Base-by-base conservation (phyloP, 2,797 vertebrate genomes). In the Gymnocypris eckloni region DNA sequence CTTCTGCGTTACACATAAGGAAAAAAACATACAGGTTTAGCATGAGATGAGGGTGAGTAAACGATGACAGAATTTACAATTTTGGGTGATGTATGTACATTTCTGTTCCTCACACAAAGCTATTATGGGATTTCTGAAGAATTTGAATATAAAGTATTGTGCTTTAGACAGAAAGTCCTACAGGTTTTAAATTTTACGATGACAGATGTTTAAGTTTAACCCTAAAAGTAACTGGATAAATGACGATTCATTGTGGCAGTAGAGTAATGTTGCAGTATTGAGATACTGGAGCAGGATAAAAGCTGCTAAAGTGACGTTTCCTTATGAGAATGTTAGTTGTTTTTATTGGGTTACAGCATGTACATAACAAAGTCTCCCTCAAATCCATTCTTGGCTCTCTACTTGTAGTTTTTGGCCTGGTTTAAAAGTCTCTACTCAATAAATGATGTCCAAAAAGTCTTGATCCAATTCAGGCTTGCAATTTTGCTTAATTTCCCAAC, bases 351-450 rank as follows among this genome's bases (percentile, higher is more conserved):
- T 79, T 48, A 67, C 48, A 48, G 79, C 81, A 82, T 82, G 84
- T 61, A 76, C 81, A 83, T 39, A 82, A 84, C 79, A 56, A 82
- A 79, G 6, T 71, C 41, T 77, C 43, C 18, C 54, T 69, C 52
- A 70, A 64, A 88, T 80, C 16, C 45, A 77, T 76, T 41, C 6
- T n/a, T 66, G 83, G 79, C 37, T 85, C 43, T 45, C 79, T 78
- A 64, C 75, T 37, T 77, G 59, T 77, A n/a, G n/a, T n/a, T 48
- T 77, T 61, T 82, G 83, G 79, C 56, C 83, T 56, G 48, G 56
- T 45, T 85, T 85, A 37, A 84, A 81, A 81, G 10, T 45, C 78
- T 61, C 76, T 73, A 80, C n/a, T 12, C 61, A 59, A n/a, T 83
- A 69, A 43, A 56, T 69, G 2, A 81, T 45, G 45, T 56, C 16